phyloP scores from a whole-genome alignment of 2,113 vertebrate species.

The Python bivittatus region DNA sequence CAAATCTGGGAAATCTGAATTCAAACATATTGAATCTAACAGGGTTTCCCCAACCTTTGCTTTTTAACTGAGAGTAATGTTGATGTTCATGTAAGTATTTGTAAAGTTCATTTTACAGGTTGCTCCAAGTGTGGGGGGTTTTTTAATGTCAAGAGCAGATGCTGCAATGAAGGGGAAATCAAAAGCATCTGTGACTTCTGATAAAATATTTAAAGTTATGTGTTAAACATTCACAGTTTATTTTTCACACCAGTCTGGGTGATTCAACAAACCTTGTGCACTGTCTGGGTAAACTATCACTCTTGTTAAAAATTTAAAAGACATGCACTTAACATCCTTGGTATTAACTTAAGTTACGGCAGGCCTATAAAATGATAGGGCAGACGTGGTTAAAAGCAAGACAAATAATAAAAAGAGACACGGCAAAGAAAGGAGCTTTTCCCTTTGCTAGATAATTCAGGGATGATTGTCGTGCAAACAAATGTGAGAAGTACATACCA shows the following conservation, averaged over 20 bases:
- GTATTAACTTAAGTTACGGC: constrained; percentile 53
- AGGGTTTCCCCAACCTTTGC: not conserved
- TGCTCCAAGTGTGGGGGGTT: constrained; percentile 15
- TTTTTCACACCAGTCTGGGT: constrained; percentile 39
- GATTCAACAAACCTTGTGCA: constrained; percentile 30
- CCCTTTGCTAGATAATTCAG: not conserved
- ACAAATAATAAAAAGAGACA: constrained; percentile 62
- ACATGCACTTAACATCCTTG: constrained; percentile 48
- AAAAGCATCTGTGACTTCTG: constrained; percentile 42
- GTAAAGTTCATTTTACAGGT: constrained; percentile 16
- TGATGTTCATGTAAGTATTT: constrained; percentile 17
- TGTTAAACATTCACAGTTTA: constrained; percentile 44
- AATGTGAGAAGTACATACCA: not conserved
- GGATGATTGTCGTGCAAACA: not conserved
- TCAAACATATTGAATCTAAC: not conserved
- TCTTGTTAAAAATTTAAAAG: constrained; percentile 68
- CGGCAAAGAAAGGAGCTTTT: constrained; percentile 26
- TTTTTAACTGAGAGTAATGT: constrained; percentile 5
- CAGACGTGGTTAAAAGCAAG: constrained; percentile 55
- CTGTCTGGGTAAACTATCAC: constrained; percentile 30
- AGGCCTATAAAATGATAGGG: constrained; percentile 49
- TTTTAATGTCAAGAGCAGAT: constrained; percentile 3
- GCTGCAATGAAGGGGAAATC: constrained; percentile 30
- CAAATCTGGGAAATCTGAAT: not conserved
- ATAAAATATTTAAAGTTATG: constrained; percentile 48